phyloP scores from a whole-genome alignment of 2,888 invertebrate genomes.

The Drosophila conformis region DNA sequence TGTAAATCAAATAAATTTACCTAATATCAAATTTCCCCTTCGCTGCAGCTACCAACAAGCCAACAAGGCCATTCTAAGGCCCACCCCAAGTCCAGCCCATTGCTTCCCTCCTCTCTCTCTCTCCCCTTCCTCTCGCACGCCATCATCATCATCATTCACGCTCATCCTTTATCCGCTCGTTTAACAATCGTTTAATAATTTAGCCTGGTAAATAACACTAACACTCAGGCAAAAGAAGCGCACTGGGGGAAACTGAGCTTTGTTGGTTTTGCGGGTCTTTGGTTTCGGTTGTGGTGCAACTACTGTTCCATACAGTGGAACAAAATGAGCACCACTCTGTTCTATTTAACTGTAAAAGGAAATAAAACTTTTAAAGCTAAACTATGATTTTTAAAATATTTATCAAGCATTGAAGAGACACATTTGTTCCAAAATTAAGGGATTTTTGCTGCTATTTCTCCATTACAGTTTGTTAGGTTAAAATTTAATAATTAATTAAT shows the following conservation, averaged over 20 bases:
- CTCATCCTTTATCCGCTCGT: slow-evolving; percentile 81
- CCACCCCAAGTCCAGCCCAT: slow-evolving; percentile 20
- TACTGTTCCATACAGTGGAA: slow-evolving; percentile 29
- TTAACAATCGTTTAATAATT: slow-evolving; percentile 83
- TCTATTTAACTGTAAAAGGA: not conserved
- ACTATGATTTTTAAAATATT: not conserved
- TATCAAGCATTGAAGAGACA: not conserved
- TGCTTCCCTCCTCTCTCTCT: not conserved
- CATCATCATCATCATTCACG: slow-evolving; percentile 80
- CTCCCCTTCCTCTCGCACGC: slow-evolving; percentile 19
- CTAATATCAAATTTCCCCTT: slow-evolving; percentile 82
- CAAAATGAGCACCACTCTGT: not conserved
- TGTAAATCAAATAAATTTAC: slow-evolving; percentile 82
- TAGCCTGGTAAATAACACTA: slow-evolving; percentile 83
- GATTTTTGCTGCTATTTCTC: not conserved
- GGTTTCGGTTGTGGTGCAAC: slow-evolving; percentile 26
- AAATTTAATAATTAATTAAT: not conserved
- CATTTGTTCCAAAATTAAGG: not conserved
- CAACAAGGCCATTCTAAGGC: slow-evolving; percentile 40
- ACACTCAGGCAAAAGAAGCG: slow-evolving; percentile 60
- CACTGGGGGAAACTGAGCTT: slow-evolving; percentile 24
- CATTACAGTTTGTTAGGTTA: no score
- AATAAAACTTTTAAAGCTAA: not conserved
- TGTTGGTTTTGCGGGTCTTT: slow-evolving; percentile 40
- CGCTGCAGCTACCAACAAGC: slow-evolving; percentile 52